Base-by-base conservation (phyloP, 2,113 vertebrate species). In the Gymnarchus niloticus region DNA sequence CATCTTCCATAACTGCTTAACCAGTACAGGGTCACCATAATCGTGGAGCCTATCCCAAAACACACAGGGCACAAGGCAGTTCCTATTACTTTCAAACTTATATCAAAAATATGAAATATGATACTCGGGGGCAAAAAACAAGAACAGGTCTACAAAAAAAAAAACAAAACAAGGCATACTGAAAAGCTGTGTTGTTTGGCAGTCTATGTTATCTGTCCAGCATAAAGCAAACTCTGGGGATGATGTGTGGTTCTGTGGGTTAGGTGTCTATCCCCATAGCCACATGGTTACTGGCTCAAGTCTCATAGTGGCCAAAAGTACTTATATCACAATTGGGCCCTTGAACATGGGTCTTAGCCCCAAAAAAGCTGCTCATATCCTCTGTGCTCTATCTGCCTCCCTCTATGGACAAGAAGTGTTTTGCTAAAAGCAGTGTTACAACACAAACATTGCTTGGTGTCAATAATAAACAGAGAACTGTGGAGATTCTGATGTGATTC, bases 381-480 rank as follows among this genome's bases (percentile, higher is more conserved):
- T n/a, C n/a, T n/a, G n/a, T n/a, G n/a, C n/a, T n/a, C n/a, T n/a
- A n/a, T n/a, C n/a, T n/a, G n/a, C n/a, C n/a, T n/a, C n/a, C n/a
- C n/a, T n/a, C n/a, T n/a, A n/a, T n/a, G n/a, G n/a, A n/a, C n/a
- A n/a, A n/a, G n/a, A n/a, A n/a, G n/a, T n/a, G n/a, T n/a, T n/a
- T n/a, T n/a, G n/a, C n/a, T n/a, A n/a, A n/a, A n/a, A n/a, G n/a
- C n/a, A n/a, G n/a, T n/a, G n/a, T n/a, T n/a, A n/a, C n/a, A n/a
- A n/a, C n/a, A n/a, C n/a, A n/a, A n/a, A n/a, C n/a, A n/a, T n/a
- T n/a, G n/a, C n/a, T n/a, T n/a, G n/a, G n/a, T n/a, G n/a, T 77
- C 28, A 86, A 86, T 86, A 69, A 83, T 83, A 69, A 57, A 86
- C 51, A 51, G 57, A 73, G 33, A 44, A 19, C 23, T 65, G 76